Conservation (phyloP, 2,888 invertebrate genomes). For the Nebria salina region DNA sequence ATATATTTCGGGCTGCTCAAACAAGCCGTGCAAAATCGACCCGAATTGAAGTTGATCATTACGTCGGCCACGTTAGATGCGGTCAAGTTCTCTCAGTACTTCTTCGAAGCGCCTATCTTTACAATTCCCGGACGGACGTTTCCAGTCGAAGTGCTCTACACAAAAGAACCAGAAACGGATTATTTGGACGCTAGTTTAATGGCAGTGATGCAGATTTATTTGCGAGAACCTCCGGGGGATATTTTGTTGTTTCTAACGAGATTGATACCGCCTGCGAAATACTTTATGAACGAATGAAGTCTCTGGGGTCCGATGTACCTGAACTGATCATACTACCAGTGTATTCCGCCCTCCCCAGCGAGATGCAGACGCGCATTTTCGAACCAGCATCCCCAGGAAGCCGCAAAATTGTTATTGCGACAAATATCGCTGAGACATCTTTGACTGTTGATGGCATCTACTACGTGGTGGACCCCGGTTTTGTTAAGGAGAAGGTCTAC, state of each 20-base stretch:
- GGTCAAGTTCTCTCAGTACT: conserved; percentile 98
- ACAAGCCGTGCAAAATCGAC: conserved; percentile 90
- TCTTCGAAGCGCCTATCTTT: conserved; percentile 97
- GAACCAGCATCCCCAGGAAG: conserved; percentile 99
- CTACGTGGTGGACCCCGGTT: conserved; percentile 99
- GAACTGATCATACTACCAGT: conserved; percentile 97
- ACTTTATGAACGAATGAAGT: conserved; percentile 97
- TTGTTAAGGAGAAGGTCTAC: conserved; percentile 99
- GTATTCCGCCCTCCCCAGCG: conserved; percentile 96
- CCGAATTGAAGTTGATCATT: conserved; percentile 96
- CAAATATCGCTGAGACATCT: conserved; percentile 99
- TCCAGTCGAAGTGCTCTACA: conserved; percentile 97
- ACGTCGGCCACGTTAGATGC: conserved; percentile 98
- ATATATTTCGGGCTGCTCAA: conserved; percentile 91
- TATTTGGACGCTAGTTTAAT: conserved; percentile 97
- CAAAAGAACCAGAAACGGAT: conserved; percentile 98
- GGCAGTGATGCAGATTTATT: conserved; percentile 99
- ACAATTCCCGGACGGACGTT: conserved; percentile 97
- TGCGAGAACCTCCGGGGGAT: conserved; percentile 94
- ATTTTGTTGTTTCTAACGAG: conserved; percentile 91
- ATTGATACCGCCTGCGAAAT: conserved; percentile 99
- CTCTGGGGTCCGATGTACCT: conserved; percentile 95
- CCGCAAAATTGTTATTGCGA: conserved; percentile 96
- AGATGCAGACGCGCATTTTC: conserved; percentile 99
- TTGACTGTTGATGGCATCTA: conserved; percentile 99